These are phyloP conservation scores for Phacellophora camtschatica DNA, from an alignment of 30 jellyfish, hydroid and myxozoan genomes.

Conservation along the genomic window DNA sequence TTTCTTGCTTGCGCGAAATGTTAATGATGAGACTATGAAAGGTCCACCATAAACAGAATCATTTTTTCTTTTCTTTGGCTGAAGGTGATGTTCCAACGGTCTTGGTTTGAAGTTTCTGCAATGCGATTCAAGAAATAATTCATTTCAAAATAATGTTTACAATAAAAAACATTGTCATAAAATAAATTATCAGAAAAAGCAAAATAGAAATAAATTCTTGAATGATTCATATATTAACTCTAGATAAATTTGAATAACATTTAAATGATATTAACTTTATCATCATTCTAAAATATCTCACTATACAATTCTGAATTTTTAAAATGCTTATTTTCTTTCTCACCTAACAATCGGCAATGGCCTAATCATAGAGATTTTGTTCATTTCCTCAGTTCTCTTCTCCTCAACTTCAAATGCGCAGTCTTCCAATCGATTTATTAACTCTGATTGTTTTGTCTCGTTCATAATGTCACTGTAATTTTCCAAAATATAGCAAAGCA, in stretches of 20 bases:
- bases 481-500: conserved; percentile 84
- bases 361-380: conserved; percentile 42
- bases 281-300: too few species aligned
- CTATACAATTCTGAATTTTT: too few species aligned
- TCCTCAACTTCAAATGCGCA: conserved; percentile 27
- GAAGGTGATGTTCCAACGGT: conserved; percentile 62
- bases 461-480: conserved; percentile 8
- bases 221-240: too few species aligned
- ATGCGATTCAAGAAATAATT: too few species aligned
- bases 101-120: conserved; percentile 73
- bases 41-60: conserved; percentile 79
- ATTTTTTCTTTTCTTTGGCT: conserved; percentile 37
- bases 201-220: too few species aligned
- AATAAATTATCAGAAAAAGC: too few species aligned
- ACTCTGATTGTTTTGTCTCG: conserved; percentile 15
- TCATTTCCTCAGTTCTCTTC: not conserved
- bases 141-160: too few species aligned
- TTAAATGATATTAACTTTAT: too few species aligned
- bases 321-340: too few species aligned
- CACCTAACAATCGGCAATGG: conserved; percentile 88
- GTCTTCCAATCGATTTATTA: conserved; percentile 75
- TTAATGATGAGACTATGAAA: conserved; percentile 72
- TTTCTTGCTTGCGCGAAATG: conserved; percentile 50
- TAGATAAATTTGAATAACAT: too few species aligned
- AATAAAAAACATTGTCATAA: too few species aligned